Evolutionary conservation across 1,140 invertebrate species (phyloP).

Genomic region (Drosophila kurseongensis): DNA sequence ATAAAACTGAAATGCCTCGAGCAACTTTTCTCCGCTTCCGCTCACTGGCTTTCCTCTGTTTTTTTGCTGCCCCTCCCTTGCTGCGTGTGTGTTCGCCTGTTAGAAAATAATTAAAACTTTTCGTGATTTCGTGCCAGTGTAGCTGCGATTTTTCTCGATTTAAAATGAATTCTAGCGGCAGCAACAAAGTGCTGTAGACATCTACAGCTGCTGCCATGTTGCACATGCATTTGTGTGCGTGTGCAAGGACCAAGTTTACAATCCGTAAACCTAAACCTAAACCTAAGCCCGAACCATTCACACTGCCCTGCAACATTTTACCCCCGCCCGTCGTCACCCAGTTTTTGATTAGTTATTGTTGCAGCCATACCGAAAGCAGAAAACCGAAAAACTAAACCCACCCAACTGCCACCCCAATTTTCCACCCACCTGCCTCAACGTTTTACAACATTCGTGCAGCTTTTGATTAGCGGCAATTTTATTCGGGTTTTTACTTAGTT

Average conservation of each 20-base stretch:
- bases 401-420: background rate
- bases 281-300: background rate
- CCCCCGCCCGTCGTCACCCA: slow-evolving; percentile 13
- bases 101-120: slow-evolving; percentile 83
- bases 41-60: slow-evolving; percentile 10
- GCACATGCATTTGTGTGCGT: slow-evolving; percentile 14
- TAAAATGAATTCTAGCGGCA: slow-evolving; percentile 75
- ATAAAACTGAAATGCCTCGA: slow-evolving; percentile 15
- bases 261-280: slow-evolving; percentile 37
- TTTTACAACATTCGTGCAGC: slow-evolving; percentile 68
- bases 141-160: slow-evolving; percentile 80
- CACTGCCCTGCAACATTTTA: slow-evolving; percentile 1
- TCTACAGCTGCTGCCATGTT: slow-evolving; percentile 41
- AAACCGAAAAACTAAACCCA: background rate
- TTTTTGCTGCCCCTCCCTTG: slow-evolving; percentile 7
- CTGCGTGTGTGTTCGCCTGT: slow-evolving; percentile 71
- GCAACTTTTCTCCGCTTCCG: slow-evolving; percentile 12
- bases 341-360: slow-evolving; percentile 72
- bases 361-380: slow-evolving; percentile 13
- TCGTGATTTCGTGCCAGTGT: slow-evolving; percentile 80
- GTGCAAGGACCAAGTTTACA: slow-evolving; percentile 50
- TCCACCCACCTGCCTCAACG: slow-evolving; percentile 16
- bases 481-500: slow-evolving; percentile 32
- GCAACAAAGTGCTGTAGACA: slow-evolving; percentile 29
- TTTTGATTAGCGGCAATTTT: slow-evolving; percentile 77